phyloP scores from a whole-genome alignment of 2,113 vertebrate species.

The Hyperopisus bebe region DNA sequence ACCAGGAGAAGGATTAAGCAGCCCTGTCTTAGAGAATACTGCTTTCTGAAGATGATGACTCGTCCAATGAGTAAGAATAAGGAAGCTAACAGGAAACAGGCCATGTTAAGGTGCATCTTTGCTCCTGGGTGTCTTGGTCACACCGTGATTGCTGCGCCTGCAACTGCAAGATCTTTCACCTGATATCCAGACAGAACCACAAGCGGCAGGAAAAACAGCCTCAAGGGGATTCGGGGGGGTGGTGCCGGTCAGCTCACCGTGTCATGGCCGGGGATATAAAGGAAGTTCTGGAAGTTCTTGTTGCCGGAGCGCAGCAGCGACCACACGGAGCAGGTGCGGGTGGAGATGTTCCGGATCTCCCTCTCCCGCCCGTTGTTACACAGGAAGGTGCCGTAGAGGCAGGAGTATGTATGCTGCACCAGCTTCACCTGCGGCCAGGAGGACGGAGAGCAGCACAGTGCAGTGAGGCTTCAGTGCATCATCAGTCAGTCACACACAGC shows the following conservation, averaged over 20 bases:
- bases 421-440: constrained; percentile 77
- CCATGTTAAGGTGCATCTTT: background rate
- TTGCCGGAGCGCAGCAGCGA: constrained; percentile 88
- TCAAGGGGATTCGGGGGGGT: too few species aligned
- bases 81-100: background rate
- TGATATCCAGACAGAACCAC: background rate
- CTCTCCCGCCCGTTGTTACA: constrained; percentile 91
- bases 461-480: background rate
- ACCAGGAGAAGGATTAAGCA: background rate
- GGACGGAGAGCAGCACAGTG: background rate
- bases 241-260: constrained; percentile 59
- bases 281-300: constrained; percentile 98
- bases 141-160: background rate
- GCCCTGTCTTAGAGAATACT: background rate
- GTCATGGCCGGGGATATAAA: constrained; percentile 87
- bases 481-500: background rate
- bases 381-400: constrained; percentile 94
- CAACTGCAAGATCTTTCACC: background rate
- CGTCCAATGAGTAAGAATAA: background rate
- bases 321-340: constrained; percentile 92
- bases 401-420: constrained; percentile 96
- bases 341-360: constrained; percentile 84
- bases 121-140: background rate
- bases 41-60: background rate
- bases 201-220: background rate